Evolutionary conservation across 2,888 invertebrate species (phyloP).

Genomic region (Xestia c-nigrum): DNA sequence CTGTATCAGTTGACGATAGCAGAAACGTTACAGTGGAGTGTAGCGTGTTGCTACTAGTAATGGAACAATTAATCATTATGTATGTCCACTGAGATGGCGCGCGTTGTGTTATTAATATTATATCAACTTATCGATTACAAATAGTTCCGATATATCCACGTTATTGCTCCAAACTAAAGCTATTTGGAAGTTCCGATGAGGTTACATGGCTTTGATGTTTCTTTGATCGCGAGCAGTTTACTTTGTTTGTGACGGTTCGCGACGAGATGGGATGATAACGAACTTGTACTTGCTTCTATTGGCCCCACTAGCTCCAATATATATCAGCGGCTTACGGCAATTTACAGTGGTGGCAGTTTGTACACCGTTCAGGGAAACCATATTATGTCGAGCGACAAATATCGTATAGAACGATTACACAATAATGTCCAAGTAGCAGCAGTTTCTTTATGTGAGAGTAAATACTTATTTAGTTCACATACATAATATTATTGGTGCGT

Average conservation of each 20-base stretch:
- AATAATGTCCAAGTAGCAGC: background rate
- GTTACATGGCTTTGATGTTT: slow-evolving; percentile 42
- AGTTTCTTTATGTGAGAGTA: slow-evolving; percentile 10
- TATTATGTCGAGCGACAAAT: background rate
- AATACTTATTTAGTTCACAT: slow-evolving; percentile 19
- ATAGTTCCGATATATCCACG: slow-evolving; percentile 29
- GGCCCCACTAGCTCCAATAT: background rate
- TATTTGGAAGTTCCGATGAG: slow-evolving; percentile 50
- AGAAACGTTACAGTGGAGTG: background rate
- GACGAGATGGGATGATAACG: background rate
- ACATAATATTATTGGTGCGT: slow-evolving; percentile 8
- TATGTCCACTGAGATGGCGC: slow-evolving; percentile 32
- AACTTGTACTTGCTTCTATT: background rate
- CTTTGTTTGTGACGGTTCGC: slow-evolving; percentile 17
- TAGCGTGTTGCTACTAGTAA: background rate
- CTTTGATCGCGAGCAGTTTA: slow-evolving; percentile 34
- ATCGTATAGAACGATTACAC: background rate
- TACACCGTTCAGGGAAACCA: background rate
- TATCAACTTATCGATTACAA: slow-evolving; percentile 23
- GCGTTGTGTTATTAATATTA: slow-evolving; percentile 29
- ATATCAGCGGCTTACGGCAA: background rate
- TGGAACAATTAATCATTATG: slow-evolving; percentile 43
- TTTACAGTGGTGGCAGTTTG: background rate
- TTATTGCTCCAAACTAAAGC: slow-evolving; percentile 53
- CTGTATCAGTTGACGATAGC: background rate